Conservation (phyloP, 2,888 invertebrate species). For the Cephonodes hylas region DNA sequence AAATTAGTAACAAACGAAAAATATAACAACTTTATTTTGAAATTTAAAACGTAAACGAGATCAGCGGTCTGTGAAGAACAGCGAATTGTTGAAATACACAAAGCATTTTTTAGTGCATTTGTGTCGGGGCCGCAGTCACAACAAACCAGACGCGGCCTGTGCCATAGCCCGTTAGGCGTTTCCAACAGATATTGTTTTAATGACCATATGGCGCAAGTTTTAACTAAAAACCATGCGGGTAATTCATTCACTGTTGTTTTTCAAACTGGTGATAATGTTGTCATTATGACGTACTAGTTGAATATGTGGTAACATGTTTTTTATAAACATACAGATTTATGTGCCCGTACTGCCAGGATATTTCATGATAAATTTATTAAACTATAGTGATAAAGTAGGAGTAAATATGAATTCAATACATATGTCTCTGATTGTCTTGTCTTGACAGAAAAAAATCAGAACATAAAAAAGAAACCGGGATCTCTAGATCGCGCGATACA, state of each 20-base stretch:
- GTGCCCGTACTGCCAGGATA: too few species aligned
- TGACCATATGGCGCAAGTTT: constrained; percentile 3
- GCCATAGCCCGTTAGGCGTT: constrained; percentile 1
- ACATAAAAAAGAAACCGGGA: too few species aligned
- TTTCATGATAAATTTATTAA: too few species aligned
- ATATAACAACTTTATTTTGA: not conserved
- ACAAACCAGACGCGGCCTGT: not conserved
- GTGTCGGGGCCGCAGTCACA: constrained; percentile 8
- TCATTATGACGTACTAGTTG: too few species aligned
- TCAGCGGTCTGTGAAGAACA: not conserved
- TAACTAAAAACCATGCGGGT: not conserved
- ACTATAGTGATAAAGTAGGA: too few species aligned
- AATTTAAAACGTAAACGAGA: not conserved
- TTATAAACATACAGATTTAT: too few species aligned
- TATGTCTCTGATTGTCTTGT: too few species aligned
- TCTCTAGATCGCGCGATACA: too few species aligned
- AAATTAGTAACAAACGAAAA: too few species aligned
- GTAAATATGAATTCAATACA: too few species aligned
- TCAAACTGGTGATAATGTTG: not conserved
- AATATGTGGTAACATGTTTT: too few species aligned
- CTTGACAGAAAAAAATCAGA: too few species aligned
- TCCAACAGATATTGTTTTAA: constrained; percentile 1
- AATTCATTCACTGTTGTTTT: not conserved
- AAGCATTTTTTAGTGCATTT: constrained; percentile 4
- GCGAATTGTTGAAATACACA: not conserved